Evolutionary conservation across 1,140 invertebrate genomes (phyloP).

Genomic region (Drosophila ananassae): DNA sequence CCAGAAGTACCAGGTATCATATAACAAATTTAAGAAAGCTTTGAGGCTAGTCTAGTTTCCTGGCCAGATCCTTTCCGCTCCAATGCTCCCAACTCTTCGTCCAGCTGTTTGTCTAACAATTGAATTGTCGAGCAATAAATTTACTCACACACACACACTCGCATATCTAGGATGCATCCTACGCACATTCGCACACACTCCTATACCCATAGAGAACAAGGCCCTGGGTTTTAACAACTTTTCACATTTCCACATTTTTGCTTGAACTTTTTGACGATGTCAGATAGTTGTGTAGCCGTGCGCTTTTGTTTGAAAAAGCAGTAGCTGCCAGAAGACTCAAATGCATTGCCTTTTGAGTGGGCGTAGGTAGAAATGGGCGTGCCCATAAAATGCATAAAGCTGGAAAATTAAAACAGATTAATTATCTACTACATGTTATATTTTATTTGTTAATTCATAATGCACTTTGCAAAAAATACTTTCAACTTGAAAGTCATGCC

Average conservation of each 20-base stretch:
- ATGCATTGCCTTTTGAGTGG: constrained; percentile 5
- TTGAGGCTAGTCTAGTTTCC: background rate
- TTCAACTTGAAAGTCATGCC: no score
- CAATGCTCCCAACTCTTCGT: constrained; percentile 57
- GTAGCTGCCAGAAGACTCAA: background rate
- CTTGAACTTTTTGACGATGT: constrained; percentile 81
- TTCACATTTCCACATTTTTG: constrained; percentile 80
- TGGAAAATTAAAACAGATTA: background rate
- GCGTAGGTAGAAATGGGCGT: constrained; percentile 10
- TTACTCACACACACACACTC: constrained; percentile 51
- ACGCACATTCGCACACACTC: constrained; percentile 32
- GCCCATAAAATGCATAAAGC: background rate
- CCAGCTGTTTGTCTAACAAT: constrained; percentile 82
- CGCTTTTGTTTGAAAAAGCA: constrained; percentile 53
- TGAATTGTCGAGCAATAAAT: constrained; percentile 82
- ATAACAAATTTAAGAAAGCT: no score
- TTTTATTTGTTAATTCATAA: background rate
- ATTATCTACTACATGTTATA: background rate
- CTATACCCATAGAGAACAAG: constrained; percentile 18
- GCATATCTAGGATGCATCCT: constrained; percentile 15
- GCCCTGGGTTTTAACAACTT: constrained; percentile 74
- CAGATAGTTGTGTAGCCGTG: constrained; percentile 70
- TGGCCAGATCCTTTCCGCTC: constrained; percentile 1
- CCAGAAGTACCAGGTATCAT: no score
- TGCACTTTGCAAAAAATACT: no score